phyloP scores from a whole-genome alignment of 2,888 invertebrate species.

The Troglohyphantes excavatus region DNA sequence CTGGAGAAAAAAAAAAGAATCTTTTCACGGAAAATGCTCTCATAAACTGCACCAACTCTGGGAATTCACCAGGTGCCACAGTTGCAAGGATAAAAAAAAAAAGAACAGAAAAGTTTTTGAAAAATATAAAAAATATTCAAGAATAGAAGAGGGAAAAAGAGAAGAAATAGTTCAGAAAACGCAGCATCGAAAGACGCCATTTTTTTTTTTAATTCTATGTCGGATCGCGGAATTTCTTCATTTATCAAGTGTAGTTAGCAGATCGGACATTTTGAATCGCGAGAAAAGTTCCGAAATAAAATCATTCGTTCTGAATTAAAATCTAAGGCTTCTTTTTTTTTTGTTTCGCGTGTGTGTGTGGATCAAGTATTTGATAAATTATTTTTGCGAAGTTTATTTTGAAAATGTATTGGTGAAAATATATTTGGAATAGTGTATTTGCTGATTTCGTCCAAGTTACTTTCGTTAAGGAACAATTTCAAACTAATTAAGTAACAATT shows the following conservation, averaged over 20 bases:
- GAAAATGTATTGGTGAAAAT: not conserved
- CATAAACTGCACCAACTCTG: constrained; percentile 43
- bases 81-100: constrained; percentile 7
- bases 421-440: too few species aligned
- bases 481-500: too few species aligned
- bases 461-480: too few species aligned
- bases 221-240: constrained; percentile 38
- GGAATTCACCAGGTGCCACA: constrained; percentile 50
- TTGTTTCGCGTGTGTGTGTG: not conserved
- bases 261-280: constrained; percentile 30
- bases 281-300: not conserved
- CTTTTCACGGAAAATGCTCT: constrained; percentile 45
- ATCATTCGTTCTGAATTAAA: not conserved
- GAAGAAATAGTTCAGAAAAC: constrained; percentile 18
- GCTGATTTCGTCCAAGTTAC: too few species aligned
- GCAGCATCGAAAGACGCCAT: constrained; percentile 12
- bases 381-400: not conserved
- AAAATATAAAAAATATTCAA: constrained; percentile 36
- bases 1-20: constrained; percentile 26
- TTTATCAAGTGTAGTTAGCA: constrained; percentile 59
- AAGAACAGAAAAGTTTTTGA: constrained; percentile 36
- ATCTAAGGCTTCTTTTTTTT: not conserved
- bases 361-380: too few species aligned
- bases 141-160: constrained; percentile 6
- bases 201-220: constrained; percentile 67